Percentiles rank a stretch among this genome's conserved stretches.
These are phyloP conservation scores for Fragum sueziense DNA, from an alignment of 2,888 invertebrate genomes.

Conservation along the genomic window DNA sequence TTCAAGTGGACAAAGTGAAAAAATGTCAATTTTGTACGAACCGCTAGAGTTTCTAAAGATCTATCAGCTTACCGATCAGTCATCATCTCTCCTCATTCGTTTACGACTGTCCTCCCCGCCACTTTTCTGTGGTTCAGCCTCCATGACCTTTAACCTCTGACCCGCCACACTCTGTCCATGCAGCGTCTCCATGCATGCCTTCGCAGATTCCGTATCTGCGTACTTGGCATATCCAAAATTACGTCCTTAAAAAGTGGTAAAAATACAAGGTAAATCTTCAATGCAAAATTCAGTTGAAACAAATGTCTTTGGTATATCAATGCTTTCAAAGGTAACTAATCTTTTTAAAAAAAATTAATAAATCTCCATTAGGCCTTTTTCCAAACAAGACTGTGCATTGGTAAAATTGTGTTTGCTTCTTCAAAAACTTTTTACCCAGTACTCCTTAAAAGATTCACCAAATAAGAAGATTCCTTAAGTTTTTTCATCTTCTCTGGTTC, in stretches of 20 bases:
- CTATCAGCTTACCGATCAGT: no score
- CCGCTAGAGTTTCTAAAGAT: neutral
- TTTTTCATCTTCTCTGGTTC: no score
- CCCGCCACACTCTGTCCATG: conserved; percentile 95
- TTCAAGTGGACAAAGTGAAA: neutral
- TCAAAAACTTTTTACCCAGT: no score
- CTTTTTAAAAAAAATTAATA: no score
- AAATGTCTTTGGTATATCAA: no score
- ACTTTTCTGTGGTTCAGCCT: conserved; percentile 87
- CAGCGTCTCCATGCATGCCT: conserved; percentile 88
- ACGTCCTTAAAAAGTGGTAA: conserved; percentile 84
- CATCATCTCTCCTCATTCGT: conserved; percentile 43
- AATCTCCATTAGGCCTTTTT: no score
- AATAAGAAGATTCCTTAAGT: no score
- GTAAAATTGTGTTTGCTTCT: no score
- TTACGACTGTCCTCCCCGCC: conserved; percentile 59
- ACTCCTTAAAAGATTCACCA: no score
- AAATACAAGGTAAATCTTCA: neutral
- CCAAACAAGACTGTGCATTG: no score
- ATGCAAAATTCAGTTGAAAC: no score
- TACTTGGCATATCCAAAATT: conserved; percentile 97
- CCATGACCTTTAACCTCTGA: conserved; percentile 92
- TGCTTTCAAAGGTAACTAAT: neutral
- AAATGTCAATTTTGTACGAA: neutral
- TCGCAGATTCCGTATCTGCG: conserved; percentile 89